These are phyloP conservation scores for Drosophila cognata DNA, from an alignment of 2,888 invertebrate genomes.

Conservation along the genomic window DNA sequence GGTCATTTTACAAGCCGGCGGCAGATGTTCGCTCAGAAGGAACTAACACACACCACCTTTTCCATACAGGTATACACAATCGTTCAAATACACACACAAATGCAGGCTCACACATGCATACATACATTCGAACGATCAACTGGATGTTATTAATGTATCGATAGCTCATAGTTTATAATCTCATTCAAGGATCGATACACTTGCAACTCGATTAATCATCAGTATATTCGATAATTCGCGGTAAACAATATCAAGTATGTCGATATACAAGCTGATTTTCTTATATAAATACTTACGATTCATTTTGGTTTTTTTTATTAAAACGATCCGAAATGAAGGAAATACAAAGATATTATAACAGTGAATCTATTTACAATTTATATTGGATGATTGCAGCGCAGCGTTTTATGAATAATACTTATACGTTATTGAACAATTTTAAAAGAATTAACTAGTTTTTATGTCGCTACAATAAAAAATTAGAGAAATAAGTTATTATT, in stretches of 20 bases:
- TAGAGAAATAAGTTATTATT: conserved; percentile 81
- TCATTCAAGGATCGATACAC: conserved; percentile 26
- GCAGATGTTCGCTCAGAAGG: conserved; percentile 55
- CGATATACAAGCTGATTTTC: background rate
- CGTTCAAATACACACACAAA: conserved; percentile 26
- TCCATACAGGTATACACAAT: conserved; percentile 52
- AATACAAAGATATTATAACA: conserved; percentile 52
- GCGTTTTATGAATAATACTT: conserved; percentile 62
- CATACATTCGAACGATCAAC: conserved; percentile 26
- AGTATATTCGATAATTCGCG: background rate
- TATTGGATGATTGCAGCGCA: conserved; percentile 60
- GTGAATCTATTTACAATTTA: conserved; percentile 61
- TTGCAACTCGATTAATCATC: background rate
- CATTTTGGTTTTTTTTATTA: background rate
- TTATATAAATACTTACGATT: conserved; percentile 12
- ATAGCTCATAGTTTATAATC: conserved; percentile 9
- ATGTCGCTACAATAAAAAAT: conserved; percentile 61
- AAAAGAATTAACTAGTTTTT: conserved; percentile 58
- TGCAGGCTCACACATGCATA: background rate
- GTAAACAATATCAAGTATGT: background rate
- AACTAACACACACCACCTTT: conserved; percentile 58
- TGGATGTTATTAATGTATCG: conserved; percentile 29
- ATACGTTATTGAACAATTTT: conserved; percentile 56
- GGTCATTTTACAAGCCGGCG: conserved; percentile 61
- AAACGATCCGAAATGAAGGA: conserved; percentile 19